These are phyloP conservation scores for Nyctalus aviator DNA, from an alignment of 2,797 vertebrate species.

Conservation along the genomic window DNA sequence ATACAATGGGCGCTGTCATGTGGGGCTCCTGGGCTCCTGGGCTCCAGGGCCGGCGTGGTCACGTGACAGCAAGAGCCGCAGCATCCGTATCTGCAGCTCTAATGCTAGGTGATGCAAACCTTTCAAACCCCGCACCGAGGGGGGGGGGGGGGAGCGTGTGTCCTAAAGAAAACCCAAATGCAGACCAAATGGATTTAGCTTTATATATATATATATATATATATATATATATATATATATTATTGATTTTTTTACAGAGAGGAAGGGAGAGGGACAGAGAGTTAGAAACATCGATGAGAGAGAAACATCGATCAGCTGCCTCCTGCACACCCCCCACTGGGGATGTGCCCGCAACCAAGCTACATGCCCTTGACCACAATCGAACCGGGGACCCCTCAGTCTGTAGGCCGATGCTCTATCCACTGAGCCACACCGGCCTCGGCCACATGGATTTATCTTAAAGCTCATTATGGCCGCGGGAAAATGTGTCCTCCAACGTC, in stretches of 20 bases:
- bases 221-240: no score
- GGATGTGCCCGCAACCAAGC: no score
- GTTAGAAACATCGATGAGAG: no score
- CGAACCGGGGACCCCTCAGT: no score
- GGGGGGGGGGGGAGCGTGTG: conserved; percentile 86
- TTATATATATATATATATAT: not conserved
- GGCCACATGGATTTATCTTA: conserved; percentile 87
- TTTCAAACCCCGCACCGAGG: conserved; percentile 84
- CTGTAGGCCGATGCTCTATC: no score
- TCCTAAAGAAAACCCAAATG: conserved; percentile 84
- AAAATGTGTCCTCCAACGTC: conserved; percentile 82
- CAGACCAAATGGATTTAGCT: conserved; percentile 88
- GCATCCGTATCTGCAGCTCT: conserved; percentile 87
- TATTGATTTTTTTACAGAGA: no score
- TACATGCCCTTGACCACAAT: no score
- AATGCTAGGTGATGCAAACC: conserved; percentile 91
- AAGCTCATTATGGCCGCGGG: conserved; percentile 86
- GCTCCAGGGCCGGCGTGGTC: conserved; percentile 82
- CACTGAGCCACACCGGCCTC: no score
- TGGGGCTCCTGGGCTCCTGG: conserved; percentile 84
- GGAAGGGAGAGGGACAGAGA: no score
- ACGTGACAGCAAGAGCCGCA: conserved; percentile 86
- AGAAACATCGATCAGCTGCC: no score
- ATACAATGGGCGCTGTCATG: conserved; percentile 89
- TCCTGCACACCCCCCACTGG: no score